These are phyloP conservation scores for Sebastes cheni DNA, from an alignment of 2,797 vertebrate species.

Conservation along the genomic window DNA sequence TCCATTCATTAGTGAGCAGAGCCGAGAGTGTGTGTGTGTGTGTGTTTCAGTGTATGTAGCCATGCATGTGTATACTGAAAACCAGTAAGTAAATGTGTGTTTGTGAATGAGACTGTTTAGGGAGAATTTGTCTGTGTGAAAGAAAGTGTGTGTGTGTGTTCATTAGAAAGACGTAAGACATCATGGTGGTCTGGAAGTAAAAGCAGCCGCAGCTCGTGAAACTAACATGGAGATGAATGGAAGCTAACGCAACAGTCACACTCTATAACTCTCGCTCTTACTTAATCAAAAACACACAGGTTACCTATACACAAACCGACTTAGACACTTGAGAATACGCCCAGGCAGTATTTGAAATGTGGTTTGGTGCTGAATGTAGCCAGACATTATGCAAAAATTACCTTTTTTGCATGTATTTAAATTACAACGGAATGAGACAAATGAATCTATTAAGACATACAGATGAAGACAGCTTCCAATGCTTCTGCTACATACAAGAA, in stretches of 20 bases:
- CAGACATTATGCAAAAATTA: background rate
- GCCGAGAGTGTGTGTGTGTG: conserved; percentile 9
- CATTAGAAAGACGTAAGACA: conserved; percentile 24
- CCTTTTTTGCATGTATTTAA: background rate
- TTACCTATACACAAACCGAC: background rate
- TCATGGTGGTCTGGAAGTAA: conserved; percentile 26
- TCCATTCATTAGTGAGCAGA: conserved; percentile 72
- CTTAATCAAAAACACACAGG: background rate
- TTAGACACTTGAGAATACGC: background rate
- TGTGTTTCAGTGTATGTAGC: conserved; percentile 25
- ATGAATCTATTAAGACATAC: background rate
- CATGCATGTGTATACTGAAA: conserved; percentile 30
- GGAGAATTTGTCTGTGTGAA: conserved; percentile 21
- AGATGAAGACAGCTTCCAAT: background rate
- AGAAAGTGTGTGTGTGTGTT: conserved; percentile 12
- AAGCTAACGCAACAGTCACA: conserved; percentile 1
- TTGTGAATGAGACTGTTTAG: conserved; percentile 35
- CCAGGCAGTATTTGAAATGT: too few species aligned
- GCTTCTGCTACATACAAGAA: background rate
- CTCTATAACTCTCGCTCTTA: background rate
- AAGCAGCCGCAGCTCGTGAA: conserved; percentile 27
- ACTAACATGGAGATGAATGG: conserved; percentile 21
- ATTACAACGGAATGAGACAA: background rate
- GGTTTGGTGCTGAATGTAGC: background rate
- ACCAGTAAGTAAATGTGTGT: conserved; percentile 29